Percentiles rank a stretch among this genome's conserved stretches.
Evolutionary conservation across 2,888 invertebrate species (phyloP).

Genomic region (Drosophila prostipennis): DNA sequence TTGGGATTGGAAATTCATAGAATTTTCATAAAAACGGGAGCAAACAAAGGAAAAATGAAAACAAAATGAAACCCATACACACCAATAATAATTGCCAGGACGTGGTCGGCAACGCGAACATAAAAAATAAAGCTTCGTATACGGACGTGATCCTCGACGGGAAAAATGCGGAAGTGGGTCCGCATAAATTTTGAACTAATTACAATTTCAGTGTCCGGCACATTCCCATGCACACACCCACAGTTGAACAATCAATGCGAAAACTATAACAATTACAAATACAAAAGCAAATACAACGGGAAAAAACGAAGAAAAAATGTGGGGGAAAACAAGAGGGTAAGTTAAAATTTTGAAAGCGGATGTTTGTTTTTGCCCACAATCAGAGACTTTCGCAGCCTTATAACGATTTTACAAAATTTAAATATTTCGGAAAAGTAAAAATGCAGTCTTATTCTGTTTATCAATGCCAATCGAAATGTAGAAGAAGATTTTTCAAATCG

Average conservation of each 20-base stretch:
- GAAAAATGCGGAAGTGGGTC: constrained; percentile 56
- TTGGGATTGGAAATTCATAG: constrained; percentile 69
- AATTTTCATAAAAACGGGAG: constrained; percentile 50
- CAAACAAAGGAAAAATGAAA: constrained; percentile 7
- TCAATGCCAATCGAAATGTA: no score
- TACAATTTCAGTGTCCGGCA: constrained; percentile 74
- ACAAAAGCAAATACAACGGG: constrained; percentile 50
- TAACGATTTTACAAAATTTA: no score
- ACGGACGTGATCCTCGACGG: constrained; percentile 59
- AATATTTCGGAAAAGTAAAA: no score
- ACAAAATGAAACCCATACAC: constrained; percentile 9
- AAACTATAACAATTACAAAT: constrained; percentile 73
- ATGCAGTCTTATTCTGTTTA: no score
- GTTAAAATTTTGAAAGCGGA: not conserved
- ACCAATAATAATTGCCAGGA: constrained; percentile 60
- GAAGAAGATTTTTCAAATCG: no score
- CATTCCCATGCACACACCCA: constrained; percentile 18
- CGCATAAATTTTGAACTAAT: constrained; percentile 77
- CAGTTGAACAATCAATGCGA: constrained; percentile 60
- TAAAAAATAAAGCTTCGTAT: constrained; percentile 35
- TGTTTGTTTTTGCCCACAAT: not conserved
- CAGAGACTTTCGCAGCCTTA: no score
- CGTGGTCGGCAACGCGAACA: constrained; percentile 28
- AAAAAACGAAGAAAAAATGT: constrained; percentile 1
- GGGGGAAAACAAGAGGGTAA: constrained; percentile 9